phyloP scores from a whole-genome alignment of 2,113 vertebrate genomes.

The Psittacula cyanocephala region DNA sequence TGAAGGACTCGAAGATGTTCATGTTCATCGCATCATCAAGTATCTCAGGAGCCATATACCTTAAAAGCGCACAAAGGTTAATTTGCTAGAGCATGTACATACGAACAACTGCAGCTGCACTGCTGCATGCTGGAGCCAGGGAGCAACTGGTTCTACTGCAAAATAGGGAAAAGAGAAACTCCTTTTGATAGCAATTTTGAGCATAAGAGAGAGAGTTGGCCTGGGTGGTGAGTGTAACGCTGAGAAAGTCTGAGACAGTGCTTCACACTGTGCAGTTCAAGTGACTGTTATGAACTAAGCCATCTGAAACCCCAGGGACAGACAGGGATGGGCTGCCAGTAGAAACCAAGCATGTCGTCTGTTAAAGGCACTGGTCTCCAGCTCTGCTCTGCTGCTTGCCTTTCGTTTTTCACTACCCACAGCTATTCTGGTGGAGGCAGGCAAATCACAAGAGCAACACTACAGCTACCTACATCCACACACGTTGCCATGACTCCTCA shows the following conservation, averaged over 20 bases:
- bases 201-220: neutral
- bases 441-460: neutral
- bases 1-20: conserved; percentile 93
- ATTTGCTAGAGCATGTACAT: neutral
- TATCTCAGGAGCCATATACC: conserved; percentile 99
- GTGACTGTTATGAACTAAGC: neutral
- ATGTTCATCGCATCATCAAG: conserved; percentile 91
- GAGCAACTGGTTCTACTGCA: neutral
- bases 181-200: neutral
- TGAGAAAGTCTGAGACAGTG: neutral
- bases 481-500: accelerated
- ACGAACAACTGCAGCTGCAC: accelerated
- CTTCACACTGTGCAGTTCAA: neutral
- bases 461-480: accelerated
- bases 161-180: neutral
- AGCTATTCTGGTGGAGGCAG: neutral
- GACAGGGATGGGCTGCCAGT: neutral
- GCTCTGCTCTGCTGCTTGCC: neutral
- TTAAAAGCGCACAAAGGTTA: conserved; percentile 53
- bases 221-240: neutral
- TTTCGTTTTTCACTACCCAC: neutral
- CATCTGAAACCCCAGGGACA: neutral
- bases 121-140: accelerated
- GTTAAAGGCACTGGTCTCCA: neutral
- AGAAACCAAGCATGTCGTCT: neutral